These are phyloP conservation scores for Caerostris extrusa DNA, from an alignment of 1,140 invertebrate genomes.

Conservation along the genomic window DNA sequence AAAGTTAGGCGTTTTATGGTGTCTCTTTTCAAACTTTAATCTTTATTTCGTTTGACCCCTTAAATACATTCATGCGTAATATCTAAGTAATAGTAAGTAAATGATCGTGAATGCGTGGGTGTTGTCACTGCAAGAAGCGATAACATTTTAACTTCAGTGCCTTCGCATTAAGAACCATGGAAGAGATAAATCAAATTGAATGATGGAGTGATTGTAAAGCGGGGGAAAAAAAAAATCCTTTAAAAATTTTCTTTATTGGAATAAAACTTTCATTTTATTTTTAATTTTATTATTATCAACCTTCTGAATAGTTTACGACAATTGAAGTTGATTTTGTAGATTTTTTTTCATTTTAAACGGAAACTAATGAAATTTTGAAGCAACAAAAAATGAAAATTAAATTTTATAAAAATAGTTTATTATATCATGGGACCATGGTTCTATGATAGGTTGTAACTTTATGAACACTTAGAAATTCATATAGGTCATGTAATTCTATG, in stretches of 20 bases:
- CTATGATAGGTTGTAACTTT: too few species aligned
- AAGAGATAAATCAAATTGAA: background rate
- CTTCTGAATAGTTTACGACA: too few species aligned
- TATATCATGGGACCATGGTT: too few species aligned
- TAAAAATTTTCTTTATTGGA: background rate
- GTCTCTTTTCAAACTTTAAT: slow-evolving; percentile 14
- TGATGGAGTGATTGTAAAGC: background rate
- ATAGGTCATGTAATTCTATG: too few species aligned
- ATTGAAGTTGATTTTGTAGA: too few species aligned
- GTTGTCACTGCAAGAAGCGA: background rate
- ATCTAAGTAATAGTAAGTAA: background rate
- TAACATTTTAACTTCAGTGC: slow-evolving; percentile 1
- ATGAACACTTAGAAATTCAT: too few species aligned
- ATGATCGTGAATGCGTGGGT: slow-evolving; percentile 20
- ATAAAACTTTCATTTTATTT: background rate
- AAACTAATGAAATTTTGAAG: too few species aligned
- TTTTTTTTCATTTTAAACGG: too few species aligned
- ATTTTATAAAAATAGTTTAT: too few species aligned
- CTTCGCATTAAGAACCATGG: background rate
- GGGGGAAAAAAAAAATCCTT: too few species aligned
- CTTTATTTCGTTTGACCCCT: slow-evolving; percentile 46
- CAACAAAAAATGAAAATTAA: too few species aligned
- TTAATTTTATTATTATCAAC: background rate
- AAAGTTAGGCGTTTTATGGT: slow-evolving; percentile 37
- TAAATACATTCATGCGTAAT: background rate